Evolutionary conservation across 2,797 vertebrate species (phyloP).

Genomic region (Rhinoraja longicauda): DNA sequence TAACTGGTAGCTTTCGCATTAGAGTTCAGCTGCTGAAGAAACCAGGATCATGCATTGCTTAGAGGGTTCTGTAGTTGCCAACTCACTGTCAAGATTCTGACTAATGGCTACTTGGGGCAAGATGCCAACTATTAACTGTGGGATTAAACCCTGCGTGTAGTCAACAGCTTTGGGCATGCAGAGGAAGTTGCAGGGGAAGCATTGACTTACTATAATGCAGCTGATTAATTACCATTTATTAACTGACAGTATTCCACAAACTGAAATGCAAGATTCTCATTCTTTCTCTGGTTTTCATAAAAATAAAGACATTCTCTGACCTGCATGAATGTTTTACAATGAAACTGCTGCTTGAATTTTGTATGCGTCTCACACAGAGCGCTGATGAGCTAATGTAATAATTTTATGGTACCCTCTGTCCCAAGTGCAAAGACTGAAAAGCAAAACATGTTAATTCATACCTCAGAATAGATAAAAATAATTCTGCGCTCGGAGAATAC

Average conservation of each 20-base stretch:
- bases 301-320: background rate
- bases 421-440: background rate
- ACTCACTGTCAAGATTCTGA: background rate
- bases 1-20: background rate
- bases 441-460: background rate
- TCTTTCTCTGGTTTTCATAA: constrained; percentile 8
- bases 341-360: background rate
- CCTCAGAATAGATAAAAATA: background rate
- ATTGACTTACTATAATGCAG: background rate
- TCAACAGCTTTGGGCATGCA: background rate
- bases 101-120: constrained; percentile 12
- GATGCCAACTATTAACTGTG: background rate
- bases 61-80: background rate
- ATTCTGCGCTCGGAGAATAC: background rate
- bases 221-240: background rate
- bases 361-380: background rate
- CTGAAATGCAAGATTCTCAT: background rate
- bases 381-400: background rate
- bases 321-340: background rate
- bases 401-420: background rate
- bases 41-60: background rate
- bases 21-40: background rate
- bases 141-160: background rate
- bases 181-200: background rate
- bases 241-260: background rate